Evolutionary conservation across 2,797 vertebrate species (phyloP).

Genomic region (Myotis findleyi): DNA sequence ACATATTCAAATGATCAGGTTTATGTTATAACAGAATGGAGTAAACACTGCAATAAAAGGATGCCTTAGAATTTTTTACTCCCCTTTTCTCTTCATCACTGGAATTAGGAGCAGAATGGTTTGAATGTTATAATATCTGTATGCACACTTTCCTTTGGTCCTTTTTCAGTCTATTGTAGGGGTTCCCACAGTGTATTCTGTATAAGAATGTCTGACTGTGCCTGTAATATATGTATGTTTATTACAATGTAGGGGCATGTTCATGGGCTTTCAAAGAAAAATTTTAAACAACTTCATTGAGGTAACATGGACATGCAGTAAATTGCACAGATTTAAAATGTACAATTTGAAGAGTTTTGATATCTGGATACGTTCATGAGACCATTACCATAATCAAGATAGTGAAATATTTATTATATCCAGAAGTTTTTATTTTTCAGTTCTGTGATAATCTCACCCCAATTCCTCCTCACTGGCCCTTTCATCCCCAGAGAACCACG

Average conservation of each 20-base stretch:
- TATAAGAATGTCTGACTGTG: not conserved
- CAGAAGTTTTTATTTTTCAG: not conserved
- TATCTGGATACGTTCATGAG: not conserved
- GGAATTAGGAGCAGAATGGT: not conserved
- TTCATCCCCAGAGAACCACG: not conserved
- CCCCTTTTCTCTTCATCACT: not conserved
- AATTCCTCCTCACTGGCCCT: not conserved
- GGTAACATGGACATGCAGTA: not conserved
- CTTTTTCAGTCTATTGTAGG: not conserved
- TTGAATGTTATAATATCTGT: not conserved
- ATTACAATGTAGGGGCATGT: not conserved
- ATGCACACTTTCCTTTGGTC: not conserved
- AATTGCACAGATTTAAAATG: not conserved
- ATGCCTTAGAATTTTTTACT: not conserved
- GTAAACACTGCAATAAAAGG: not conserved
- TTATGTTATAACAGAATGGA: not conserved
- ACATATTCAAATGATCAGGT: not conserved
- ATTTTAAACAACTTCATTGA: not conserved
- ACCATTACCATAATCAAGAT: not conserved
- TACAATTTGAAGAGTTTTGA: not conserved
- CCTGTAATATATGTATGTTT: not conserved
- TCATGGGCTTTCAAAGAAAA: constrained; percentile 1
- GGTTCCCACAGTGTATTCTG: not conserved
- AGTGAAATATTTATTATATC: too few species aligned
- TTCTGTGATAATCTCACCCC: not conserved